Percentiles rank a stretch among this genome's conserved stretches.
phyloP scores from a whole-genome alignment of 2,888 invertebrate species.

The Tachystola acroxantha region DNA sequence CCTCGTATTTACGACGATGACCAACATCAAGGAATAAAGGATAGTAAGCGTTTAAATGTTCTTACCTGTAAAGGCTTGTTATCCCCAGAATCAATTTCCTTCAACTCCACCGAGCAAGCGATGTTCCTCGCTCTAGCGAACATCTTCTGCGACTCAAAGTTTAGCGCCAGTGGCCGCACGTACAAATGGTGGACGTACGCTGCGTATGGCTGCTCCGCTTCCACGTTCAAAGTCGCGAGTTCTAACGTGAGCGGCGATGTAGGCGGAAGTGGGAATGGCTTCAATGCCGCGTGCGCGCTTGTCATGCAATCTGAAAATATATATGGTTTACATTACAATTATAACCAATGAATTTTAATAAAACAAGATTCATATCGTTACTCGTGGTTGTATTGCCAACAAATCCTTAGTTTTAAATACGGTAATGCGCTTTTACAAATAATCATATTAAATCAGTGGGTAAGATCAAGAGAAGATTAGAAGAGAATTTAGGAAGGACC shows the following conservation, averaged over 20 bases:
- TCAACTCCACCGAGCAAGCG: constrained; percentile 91
- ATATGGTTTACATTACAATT: not conserved
- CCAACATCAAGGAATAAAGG: no score
- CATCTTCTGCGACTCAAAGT: constrained; percentile 94
- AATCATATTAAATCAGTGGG: no score
- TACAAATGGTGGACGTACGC: constrained; percentile 94
- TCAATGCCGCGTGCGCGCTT: constrained; percentile 88
- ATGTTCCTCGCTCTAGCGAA: constrained; percentile 97
- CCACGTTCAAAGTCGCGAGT: constrained; percentile 88
- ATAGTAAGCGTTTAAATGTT: no score
- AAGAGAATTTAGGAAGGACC: no score
- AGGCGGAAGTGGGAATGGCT: constrained; percentile 91
- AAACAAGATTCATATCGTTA: no score
- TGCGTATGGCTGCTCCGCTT: constrained; percentile 87
- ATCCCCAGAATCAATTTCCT: constrained; percentile 85
- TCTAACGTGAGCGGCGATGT: constrained; percentile 87
- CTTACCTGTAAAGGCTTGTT: constrained; percentile 82
- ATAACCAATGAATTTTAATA: no score
- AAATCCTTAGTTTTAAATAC: no score
- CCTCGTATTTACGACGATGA: no score
- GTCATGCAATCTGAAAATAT: constrained; percentile 86
- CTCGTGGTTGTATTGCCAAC: no score
- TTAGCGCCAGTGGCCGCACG: constrained; percentile 91
- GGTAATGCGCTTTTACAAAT: no score
- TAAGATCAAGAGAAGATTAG: no score